A percentile compares a stretch with the other conserved stretches of the same genome.
These are phyloP conservation scores for Drosophila lini DNA, from an alignment of 1,140 invertebrate species.

Conservation along the genomic window DNA sequence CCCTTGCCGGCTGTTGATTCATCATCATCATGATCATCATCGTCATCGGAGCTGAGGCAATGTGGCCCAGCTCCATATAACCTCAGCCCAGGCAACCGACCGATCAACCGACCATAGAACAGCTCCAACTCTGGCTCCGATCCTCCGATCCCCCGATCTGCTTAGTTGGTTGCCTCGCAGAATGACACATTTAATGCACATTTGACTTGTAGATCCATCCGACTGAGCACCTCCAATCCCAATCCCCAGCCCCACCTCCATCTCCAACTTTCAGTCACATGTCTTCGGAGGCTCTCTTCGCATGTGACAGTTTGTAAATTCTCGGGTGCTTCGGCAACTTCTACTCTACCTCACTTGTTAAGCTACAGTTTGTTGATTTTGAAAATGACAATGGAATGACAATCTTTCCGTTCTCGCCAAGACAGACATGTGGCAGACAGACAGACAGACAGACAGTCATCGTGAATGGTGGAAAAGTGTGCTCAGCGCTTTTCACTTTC, in stretches of 20 bases:
- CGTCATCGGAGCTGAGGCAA: constrained; percentile 45
- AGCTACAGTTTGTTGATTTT: constrained; percentile 83
- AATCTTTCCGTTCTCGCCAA: constrained; percentile 46
- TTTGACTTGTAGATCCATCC: constrained; percentile 80
- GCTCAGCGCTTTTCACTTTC: constrained; percentile 33
- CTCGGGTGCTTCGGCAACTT: constrained; percentile 40
- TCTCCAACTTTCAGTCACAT: constrained; percentile 31
- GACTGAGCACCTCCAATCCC: constrained; percentile 51
- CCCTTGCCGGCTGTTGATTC: constrained; percentile 72
- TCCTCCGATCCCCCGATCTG: constrained; percentile 36
- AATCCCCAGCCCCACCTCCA: background rate
- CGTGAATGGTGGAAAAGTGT: constrained; percentile 28
- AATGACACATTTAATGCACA: constrained; percentile 83
- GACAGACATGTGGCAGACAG: constrained; percentile 45
- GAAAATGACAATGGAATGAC: constrained; percentile 80
- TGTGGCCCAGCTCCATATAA: constrained; percentile 58
- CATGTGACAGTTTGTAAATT: constrained; percentile 56
- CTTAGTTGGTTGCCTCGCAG: constrained; percentile 63
- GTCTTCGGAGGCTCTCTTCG: constrained; percentile 21
- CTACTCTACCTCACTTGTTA: constrained; percentile 37
- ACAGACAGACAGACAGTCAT: constrained; percentile 28
- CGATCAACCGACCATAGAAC: constrained; percentile 62
- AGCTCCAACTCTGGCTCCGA: constrained; percentile 29
- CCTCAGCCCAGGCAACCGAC: constrained; percentile 73
- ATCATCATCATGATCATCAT: constrained; percentile 56